phyloP scores from a whole-genome alignment of 2,113 vertebrate genomes.

The Microcebus tavaratra region DNA sequence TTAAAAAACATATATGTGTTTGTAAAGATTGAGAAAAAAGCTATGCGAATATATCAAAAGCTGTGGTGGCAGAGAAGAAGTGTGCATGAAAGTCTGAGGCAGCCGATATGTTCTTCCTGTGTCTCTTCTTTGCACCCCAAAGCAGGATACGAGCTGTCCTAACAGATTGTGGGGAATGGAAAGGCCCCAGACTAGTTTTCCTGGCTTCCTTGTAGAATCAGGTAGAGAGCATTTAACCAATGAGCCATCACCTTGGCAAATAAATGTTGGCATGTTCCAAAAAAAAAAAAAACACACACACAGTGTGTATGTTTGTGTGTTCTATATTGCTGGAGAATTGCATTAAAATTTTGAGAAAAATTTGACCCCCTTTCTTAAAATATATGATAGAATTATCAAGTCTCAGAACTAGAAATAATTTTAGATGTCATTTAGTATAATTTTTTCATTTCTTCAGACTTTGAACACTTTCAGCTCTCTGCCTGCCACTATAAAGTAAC shows the following conservation, averaged over 20 bases:
- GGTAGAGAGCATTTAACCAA: background rate
- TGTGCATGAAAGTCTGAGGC: background rate
- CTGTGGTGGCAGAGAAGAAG: background rate
- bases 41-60: background rate
- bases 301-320: background rate
- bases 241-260: background rate
- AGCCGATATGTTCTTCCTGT: background rate
- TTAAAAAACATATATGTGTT: background rate
- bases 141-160: background rate
- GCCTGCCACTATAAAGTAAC: background rate
- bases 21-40: background rate
- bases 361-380: constrained; percentile 14
- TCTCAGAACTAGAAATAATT: background rate
- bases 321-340: background rate
- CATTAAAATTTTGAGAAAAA: constrained; percentile 6
- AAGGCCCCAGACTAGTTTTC: background rate
- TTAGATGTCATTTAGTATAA: background rate
- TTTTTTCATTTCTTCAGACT: background rate
- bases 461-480: background rate
- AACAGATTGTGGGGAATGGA: background rate
- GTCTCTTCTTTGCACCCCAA: background rate
- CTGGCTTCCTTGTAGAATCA: background rate
- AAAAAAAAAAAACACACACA: background rate
- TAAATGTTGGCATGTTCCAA: background rate
- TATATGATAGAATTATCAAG: background rate